phyloP scores from a whole-genome alignment of 2,797 vertebrate species.

The Acanthiza pusilla region DNA sequence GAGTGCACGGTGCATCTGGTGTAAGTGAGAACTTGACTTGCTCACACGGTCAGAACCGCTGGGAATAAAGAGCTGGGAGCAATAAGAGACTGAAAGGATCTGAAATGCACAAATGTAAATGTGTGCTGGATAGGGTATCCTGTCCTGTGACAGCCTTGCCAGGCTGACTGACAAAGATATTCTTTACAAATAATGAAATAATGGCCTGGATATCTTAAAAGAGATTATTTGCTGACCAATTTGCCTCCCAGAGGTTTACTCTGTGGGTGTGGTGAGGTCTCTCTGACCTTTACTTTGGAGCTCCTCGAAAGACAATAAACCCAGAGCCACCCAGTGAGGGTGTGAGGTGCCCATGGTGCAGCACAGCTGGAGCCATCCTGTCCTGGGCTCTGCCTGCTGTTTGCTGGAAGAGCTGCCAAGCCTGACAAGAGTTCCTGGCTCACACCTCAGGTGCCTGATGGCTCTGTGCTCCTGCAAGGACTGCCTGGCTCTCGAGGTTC shows the following conservation, averaged over 20 bases:
- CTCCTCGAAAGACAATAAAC: background rate
- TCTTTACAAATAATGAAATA: background rate
- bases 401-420: background rate
- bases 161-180: background rate
- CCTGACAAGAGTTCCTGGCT: background rate
- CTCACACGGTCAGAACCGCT: background rate
- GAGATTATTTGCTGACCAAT: background rate
- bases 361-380: background rate
- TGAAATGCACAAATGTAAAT: background rate
- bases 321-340: background rate
- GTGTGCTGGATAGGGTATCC: background rate
- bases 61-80: background rate
- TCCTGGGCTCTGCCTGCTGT: background rate
- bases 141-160: background rate
- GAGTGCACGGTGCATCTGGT: accelerated
- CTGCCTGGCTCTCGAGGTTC: background rate
- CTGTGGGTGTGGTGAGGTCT: background rate
- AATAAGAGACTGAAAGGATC: background rate
- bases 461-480: background rate
- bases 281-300: background rate
- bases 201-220: background rate
- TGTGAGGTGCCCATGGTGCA: background rate
- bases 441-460: background rate
- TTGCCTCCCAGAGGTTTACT: background rate
- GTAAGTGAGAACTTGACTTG: background rate